Conservation (phyloP, 2,113 vertebrate genomes). For the Stegostoma tigrinum region DNA sequence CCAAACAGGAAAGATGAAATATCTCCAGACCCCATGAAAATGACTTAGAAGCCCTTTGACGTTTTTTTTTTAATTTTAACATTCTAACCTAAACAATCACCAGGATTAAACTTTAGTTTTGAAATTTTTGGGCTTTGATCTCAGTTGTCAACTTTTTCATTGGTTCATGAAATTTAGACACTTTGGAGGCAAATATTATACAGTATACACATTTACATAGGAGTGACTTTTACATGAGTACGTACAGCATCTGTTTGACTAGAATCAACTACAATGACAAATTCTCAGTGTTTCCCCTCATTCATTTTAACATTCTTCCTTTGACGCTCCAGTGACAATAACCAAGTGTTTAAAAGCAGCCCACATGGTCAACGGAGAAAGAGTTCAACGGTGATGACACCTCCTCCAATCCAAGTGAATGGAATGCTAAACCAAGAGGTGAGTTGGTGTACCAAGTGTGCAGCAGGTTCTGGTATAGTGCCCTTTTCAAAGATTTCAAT, state of each 20-base stretch:
- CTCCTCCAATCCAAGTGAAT: slow-evolving; percentile 65
- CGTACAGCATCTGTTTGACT: not conserved
- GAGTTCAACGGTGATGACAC: slow-evolving; percentile 59
- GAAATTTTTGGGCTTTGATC: not conserved
- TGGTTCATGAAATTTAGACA: not conserved
- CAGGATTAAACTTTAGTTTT: not conserved
- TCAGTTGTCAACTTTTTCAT: not conserved
- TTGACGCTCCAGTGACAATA: slow-evolving; percentile 53
- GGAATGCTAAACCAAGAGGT: slow-evolving; percentile 68
- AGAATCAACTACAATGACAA: not conserved
- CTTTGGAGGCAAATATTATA: not conserved
- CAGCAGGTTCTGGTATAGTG: not conserved
- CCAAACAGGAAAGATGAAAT: not conserved
- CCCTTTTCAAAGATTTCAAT: not conserved
- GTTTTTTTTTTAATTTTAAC: not conserved
- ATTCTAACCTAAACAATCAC: not conserved
- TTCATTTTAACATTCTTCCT: not conserved
- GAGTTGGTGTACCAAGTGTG: slow-evolving; percentile 37
- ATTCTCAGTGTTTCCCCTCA: not conserved
- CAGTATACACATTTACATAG: not conserved
- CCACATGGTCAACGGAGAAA: slow-evolving; percentile 59
- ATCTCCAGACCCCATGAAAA: not conserved
- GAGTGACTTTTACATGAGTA: not conserved
- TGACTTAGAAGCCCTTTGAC: not conserved
- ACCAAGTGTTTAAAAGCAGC: slow-evolving; percentile 63